Base-by-base conservation (phyloP, 2,888 invertebrate species). In the Cantharis nigra region DNA sequence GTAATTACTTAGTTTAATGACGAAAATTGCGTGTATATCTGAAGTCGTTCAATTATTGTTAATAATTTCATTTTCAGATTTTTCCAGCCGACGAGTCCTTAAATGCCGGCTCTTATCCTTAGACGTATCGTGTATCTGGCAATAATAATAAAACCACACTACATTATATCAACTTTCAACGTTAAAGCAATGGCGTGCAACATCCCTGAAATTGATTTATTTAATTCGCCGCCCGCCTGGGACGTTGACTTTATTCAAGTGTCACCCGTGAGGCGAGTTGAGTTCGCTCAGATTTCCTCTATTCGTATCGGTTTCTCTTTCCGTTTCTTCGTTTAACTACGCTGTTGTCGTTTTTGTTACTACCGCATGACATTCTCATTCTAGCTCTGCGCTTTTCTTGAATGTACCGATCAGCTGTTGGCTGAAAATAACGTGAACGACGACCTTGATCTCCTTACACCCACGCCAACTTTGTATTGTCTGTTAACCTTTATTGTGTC, bases 1-100 rank as follows among this genome's bases (percentile, higher is more conserved):
- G 83, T 85, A 85, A 84, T 84, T 85, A 83, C 83, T 79, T 82
- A 83, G 82, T 81, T 82, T 83, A 83, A 83, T 81, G 77, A 78
- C 80, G 75, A 75, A 69, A 75, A 74, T 67, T 70, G 71, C 75
- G 75, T 63, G 65, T 49, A 67, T 62, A 67, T 62, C 74, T 23
- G 69, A 70, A 78, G 75, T 69, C 69, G 72, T 5, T 63, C 64
- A 72, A 16, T 63, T n/a, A 70, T 62, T 63, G 33, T 67, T 71
- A 75, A 72, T 30, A 74, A 72, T 74, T 74, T 63, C 71, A 74
- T 75, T 76, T 76, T 62, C 70, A 49, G 69, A 79, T 78, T 78
- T 80, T 75, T 77, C 76, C 72, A 73, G n/a, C 75, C 26, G 49
- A 26, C 30, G 75, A 33, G 63, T 65, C 76, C 76, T 78, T 79